Evolutionary conservation across 2,797 vertebrate species (phyloP).

Genomic region (Acestrorhynchus altus): DNA sequence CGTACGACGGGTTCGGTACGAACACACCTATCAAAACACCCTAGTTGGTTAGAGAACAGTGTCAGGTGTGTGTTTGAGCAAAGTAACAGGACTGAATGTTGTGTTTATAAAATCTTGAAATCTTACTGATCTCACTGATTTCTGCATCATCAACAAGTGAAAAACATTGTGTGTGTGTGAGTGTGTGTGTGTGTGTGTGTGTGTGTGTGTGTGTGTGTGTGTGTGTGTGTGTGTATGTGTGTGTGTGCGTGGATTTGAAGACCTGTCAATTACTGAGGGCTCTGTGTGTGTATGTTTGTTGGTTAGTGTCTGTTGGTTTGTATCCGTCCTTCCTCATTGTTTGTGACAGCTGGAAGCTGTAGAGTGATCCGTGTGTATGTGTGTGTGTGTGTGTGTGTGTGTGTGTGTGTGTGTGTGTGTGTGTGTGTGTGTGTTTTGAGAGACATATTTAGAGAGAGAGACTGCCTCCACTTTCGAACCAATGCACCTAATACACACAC

Average conservation of each 20-base stretch:
- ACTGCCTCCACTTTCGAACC: no score
- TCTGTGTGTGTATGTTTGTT: slow-evolving; percentile 23
- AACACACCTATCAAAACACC: no score
- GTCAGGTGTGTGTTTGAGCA: no score
- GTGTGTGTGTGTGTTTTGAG: slow-evolving; percentile 62
- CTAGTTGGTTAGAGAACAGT: no score
- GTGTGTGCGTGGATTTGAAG: not conserved
- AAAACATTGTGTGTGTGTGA: no score
- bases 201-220: slow-evolving; percentile 12
- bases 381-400: no score
- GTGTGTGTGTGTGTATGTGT: no score
- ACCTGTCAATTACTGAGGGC: not conserved
- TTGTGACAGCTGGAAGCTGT: slow-evolving; percentile 77
- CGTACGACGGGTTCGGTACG: no score
- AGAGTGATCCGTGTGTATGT: slow-evolving; percentile 58
- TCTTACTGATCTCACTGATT: not conserved
- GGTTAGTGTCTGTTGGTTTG: not conserved
- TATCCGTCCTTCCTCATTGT: slow-evolving; percentile 69
- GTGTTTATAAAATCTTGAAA: no score
- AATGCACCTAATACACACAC: slow-evolving; percentile 68
- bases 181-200: slow-evolving; percentile 1
- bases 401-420: no score
- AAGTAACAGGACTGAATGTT: no score
- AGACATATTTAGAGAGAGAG: no score
- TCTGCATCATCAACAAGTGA: not conserved